Evolutionary conservation across 2,797 vertebrate genomes (phyloP).

Genomic region (Sternarchorhynchus goeldii): DNA sequence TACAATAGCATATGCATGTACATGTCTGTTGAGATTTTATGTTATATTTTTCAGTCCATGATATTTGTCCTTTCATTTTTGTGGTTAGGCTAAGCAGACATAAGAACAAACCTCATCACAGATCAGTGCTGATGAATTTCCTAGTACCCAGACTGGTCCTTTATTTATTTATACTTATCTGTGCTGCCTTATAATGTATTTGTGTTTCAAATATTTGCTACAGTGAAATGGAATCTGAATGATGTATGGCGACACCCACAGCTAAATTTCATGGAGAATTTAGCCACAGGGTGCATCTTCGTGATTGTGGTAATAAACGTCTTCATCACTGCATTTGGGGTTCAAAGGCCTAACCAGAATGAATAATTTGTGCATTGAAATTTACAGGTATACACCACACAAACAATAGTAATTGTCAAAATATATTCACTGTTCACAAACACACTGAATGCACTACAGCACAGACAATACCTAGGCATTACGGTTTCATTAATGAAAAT

Average conservation of each 20-base stretch:
- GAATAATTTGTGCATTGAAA: constrained; percentile 34
- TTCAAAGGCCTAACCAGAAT: constrained; percentile 72
- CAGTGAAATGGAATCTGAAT: constrained; percentile 88
- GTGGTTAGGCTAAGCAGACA: too few species aligned
- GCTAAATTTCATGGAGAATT: constrained; percentile 81
- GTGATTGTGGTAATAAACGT: constrained; percentile 87
- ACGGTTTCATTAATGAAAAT: too few species aligned
- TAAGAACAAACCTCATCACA: too few species aligned
- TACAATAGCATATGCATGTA: too few species aligned
- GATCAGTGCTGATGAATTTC: too few species aligned
- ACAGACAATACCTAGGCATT: too few species aligned
- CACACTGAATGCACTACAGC: too few species aligned
- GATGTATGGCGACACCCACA: constrained; percentile 80
- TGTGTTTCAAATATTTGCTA: constrained; percentile 33
- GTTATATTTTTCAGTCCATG: too few species aligned
- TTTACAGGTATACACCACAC: neutral
- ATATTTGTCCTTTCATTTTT: too few species aligned
- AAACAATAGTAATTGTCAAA: neutral
- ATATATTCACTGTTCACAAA: too few species aligned
- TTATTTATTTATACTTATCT: neutral
- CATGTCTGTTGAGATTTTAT: too few species aligned
- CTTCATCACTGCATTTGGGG: constrained; percentile 88
- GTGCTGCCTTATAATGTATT: neutral
- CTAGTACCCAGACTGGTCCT: too few species aligned
- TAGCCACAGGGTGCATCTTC: constrained; percentile 82